phyloP scores from a whole-genome alignment of 30 jellyfish, hydroid and myxozoan species.

The Cassiopea xamachana region DNA sequence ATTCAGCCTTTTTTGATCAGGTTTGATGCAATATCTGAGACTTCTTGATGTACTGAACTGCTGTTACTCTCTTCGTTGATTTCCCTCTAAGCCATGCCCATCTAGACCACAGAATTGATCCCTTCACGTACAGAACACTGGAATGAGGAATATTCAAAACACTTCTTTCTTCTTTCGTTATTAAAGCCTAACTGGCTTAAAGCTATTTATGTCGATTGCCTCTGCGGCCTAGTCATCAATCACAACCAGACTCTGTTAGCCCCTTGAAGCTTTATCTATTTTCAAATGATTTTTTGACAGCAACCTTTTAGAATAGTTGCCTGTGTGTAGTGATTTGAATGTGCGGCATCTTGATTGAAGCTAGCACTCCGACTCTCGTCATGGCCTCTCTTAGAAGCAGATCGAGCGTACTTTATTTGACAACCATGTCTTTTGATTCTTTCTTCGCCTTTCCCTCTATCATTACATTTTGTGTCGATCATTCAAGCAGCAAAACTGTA shows the following conservation, averaged over 20 bases:
- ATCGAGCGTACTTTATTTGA: too few relatives aligned
- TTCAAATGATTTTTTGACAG: not conserved
- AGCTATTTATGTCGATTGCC: not conserved
- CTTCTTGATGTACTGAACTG: not conserved
- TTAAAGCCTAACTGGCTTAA: constrained; percentile 2
- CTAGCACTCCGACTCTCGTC: too few relatives aligned
- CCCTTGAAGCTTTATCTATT: not conserved
- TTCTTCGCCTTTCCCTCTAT: too few relatives aligned
- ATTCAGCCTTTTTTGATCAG: not conserved
- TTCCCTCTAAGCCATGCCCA: not conserved
- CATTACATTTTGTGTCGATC: too few relatives aligned
- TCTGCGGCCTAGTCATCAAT: not conserved
- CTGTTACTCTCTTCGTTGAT: not conserved
- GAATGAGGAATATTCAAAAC: constrained; percentile 40
- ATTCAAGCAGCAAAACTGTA: too few relatives aligned
- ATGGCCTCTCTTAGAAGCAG: too few relatives aligned
- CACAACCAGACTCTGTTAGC: constrained; percentile 5
- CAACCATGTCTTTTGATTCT: too few relatives aligned
- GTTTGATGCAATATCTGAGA: not conserved
- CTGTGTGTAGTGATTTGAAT: too few relatives aligned
- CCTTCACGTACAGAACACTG: not conserved
- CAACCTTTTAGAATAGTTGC: not conserved
- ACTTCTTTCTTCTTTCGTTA: not conserved
- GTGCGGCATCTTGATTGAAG: too few relatives aligned
- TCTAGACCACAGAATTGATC: constrained; percentile 6